Percentiles rank a stretch among this genome's conserved stretches.
Conservation (phyloP, 2,797 vertebrate species). For the Darevskia mixta region DNA sequence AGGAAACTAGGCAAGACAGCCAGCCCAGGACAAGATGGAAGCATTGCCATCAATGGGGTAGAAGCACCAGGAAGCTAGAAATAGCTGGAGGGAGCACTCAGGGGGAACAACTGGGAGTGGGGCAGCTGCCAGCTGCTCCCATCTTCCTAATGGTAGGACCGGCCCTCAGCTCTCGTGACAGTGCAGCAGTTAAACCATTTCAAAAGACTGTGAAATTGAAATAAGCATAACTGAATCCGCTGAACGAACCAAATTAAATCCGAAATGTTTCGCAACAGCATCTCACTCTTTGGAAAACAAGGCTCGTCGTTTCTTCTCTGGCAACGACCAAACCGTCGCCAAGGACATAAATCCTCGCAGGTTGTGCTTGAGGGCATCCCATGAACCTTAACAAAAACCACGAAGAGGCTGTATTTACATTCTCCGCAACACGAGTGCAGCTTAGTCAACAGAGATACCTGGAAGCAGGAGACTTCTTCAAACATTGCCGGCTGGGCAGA, state of each 20-base stretch:
- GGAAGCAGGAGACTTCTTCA: constrained; percentile 50
- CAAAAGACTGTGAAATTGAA: background rate
- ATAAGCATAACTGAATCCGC: too few relatives aligned
- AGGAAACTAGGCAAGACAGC: background rate
- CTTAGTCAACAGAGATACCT: constrained; percentile 71
- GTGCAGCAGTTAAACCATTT: background rate
- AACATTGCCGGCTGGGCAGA: constrained; percentile 54
- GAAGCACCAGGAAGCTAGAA: background rate
- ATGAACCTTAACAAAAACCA: constrained; percentile 53
- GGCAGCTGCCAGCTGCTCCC: background rate
- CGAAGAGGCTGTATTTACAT: constrained; percentile 66
- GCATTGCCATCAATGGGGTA: too few relatives aligned
- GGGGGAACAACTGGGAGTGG: too few relatives aligned
- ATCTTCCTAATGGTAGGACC: background rate
- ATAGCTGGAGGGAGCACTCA: background rate
- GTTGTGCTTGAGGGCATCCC: constrained; percentile 36
- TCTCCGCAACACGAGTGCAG: constrained; percentile 64
- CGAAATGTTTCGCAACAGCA: background rate
- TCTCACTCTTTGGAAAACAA: background rate
- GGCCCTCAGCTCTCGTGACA: background rate
- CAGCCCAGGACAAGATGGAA: background rate
- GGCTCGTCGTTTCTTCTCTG: background rate
- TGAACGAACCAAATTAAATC: background rate
- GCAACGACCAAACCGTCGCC: constrained; percentile 50
- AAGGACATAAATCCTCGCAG: constrained; percentile 61